Evolutionary conservation across 2,113 vertebrate species (phyloP).

Genomic region (Limanda limanda): DNA sequence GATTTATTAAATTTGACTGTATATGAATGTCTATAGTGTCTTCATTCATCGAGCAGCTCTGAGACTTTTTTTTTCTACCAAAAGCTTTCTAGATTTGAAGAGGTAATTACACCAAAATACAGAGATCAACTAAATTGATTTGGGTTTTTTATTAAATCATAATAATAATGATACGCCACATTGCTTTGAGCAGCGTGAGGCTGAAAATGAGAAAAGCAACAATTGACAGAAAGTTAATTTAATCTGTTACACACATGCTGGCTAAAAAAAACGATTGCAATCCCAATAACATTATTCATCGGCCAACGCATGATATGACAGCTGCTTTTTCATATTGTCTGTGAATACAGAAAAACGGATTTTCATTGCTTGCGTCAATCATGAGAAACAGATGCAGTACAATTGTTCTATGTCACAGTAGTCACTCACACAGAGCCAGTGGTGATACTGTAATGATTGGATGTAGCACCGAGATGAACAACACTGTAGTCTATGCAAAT

Average conservation of each 20-base stretch:
- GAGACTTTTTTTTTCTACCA: neutral
- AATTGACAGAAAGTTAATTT: constrained; percentile 41
- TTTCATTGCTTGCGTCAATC: constrained; percentile 45
- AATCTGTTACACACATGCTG: constrained; percentile 16
- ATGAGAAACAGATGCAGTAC: constrained; percentile 10
- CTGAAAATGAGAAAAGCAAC: constrained; percentile 32
- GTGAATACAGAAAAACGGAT: constrained; percentile 22
- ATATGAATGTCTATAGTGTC: neutral
- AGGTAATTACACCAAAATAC: constrained; percentile 13
- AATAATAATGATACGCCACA: constrained; percentile 38
- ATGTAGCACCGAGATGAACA: constrained; percentile 34
- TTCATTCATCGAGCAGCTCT: neutral
- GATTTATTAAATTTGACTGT: constrained; percentile 17
- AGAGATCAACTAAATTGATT: constrained; percentile 36
- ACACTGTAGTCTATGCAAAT: constrained; percentile 18
- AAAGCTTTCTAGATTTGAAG: neutral
- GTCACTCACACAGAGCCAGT: constrained; percentile 26
- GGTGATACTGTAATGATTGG: constrained; percentile 35
- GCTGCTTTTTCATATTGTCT: constrained; percentile 28
- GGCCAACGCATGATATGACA: neutral
- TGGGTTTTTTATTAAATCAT: constrained; percentile 28
- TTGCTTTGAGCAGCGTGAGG: constrained; percentile 1
- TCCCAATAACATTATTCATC: constrained; percentile 34
- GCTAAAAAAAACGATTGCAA: constrained; percentile 31
- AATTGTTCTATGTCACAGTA: constrained; percentile 31